phyloP scores from a whole-genome alignment of 2,888 invertebrate species.

The Coenonympha glycerion region DNA sequence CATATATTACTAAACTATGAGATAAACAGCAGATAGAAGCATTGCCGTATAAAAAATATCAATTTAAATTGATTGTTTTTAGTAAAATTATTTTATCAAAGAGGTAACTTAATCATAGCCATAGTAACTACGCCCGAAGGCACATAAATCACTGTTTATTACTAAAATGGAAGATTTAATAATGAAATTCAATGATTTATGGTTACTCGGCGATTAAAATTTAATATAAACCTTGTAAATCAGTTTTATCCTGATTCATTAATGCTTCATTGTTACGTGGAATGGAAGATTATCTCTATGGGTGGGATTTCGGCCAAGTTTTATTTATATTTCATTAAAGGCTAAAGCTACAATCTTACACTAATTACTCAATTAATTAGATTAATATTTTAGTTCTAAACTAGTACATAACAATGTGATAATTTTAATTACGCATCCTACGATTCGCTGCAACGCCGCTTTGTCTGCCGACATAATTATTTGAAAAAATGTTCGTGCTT shows the following conservation, averaged over 20 bases:
- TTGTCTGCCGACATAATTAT: too few relatives aligned
- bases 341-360: background rate
- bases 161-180: constrained; percentile 21
- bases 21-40: too few relatives aligned
- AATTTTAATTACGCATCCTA: too few relatives aligned
- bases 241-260: constrained; percentile 21
- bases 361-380: too few relatives aligned
- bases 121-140: constrained; percentile 2
- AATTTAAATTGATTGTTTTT: constrained; percentile 3
- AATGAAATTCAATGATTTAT: constrained; percentile 27
- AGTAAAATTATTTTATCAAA: constrained; percentile 6
- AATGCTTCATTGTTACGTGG: constrained; percentile 13
- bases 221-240: constrained; percentile 21
- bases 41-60: too few relatives aligned
- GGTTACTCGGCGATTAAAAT: constrained; percentile 21
- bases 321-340: background rate
- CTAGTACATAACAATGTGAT: too few relatives aligned
- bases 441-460: too few relatives aligned
- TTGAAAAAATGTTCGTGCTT: too few relatives aligned
- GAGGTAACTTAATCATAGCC: constrained; percentile 4
- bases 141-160: constrained; percentile 28
- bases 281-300: constrained; percentile 4
- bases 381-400: too few relatives aligned
- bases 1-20: too few relatives aligned
- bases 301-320: background rate